Conservation (phyloP, 2,113 vertebrate species). For the Crotalus horridus region DNA sequence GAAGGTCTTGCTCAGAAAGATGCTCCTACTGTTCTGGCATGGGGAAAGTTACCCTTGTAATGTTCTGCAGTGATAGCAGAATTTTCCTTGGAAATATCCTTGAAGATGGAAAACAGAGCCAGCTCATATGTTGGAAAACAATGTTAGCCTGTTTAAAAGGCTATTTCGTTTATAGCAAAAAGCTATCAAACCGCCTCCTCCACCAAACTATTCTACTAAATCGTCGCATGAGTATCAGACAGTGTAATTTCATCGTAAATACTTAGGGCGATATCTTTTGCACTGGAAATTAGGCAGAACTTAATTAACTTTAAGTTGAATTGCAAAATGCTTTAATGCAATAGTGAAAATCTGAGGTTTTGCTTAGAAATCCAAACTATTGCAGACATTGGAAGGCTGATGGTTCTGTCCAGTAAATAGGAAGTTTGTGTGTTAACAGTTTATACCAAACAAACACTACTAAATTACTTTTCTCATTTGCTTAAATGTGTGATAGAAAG, state of each 20-base stretch:
- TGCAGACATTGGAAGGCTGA: neutral
- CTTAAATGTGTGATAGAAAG: neutral
- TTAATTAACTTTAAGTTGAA: neutral
- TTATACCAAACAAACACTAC: neutral
- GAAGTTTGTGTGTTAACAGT: neutral
- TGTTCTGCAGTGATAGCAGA: conserved; percentile 55
- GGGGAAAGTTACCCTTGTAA: conserved; percentile 47
- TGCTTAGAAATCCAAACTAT: neutral
- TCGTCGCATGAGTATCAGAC: neutral
- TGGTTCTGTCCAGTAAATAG: neutral
- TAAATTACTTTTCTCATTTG: neutral
- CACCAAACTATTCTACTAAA: neutral
- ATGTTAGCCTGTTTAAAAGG: conserved; percentile 40
- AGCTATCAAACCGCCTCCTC: neutral
- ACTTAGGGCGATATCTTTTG: neutral
- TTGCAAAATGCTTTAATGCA: neutral
- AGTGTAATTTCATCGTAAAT: conserved; percentile 7
- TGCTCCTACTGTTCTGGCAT: conserved; percentile 30
- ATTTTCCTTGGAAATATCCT: conserved; percentile 50
- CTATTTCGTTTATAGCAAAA: conserved; percentile 10
- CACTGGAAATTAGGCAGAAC: neutral
- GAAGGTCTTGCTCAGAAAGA: conserved; percentile 54
- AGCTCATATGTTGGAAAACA: neutral
- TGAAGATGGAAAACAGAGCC: conserved; percentile 41
- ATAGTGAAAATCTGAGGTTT: neutral